Base-by-base conservation (phyloP, 2,888 invertebrate species). In the Nemoura dubitans region DNA sequence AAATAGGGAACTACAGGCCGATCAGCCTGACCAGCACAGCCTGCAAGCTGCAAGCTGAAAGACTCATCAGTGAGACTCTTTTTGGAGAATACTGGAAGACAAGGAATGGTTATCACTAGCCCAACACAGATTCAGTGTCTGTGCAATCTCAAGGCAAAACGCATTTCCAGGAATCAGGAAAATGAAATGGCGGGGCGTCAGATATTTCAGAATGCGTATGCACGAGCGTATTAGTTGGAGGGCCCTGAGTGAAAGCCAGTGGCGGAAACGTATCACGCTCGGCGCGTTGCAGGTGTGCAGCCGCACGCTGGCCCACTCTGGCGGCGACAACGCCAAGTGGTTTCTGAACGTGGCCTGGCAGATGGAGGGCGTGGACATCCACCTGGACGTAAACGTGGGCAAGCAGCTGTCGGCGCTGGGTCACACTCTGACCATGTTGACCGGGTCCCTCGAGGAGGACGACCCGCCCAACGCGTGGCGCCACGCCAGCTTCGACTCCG, bases 341-440 rank as follows among this genome's bases (percentile, higher is more conserved):
- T 95, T 99, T 90, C 93, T 99, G 87, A 99, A 99, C 92, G 98
- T 99, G 0, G 96, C 98, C 88, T 99, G 99, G 98, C 97, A 99
- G 92, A 99, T 99, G 99, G 98, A 99, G 91, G 99, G 99, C 85
- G 98, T 99, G 10, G 98, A 98, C 90, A 98, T 99, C 89, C 98
- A 99, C 91, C 92, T 99, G 86, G 98, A 99, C 91, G 97, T 98
- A 0, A 98, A 97, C 91, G 98, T 99, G 80, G 99, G 99, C 86
- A 98, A 99, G 91, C 97, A 98, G 90, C 93, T 99, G 30, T 98
- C 98, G 0, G 96, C 98, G 0, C 93, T 99, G 76, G 98, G 98
- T 0, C 97, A 98, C 91, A 99, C 99, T 0, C 94, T 99, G 86
- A 99, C 99, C 0, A 97, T 98, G 94, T 93, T 99, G 82, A 98